Conservation (phyloP, 2,113 vertebrate genomes). For the Myrmophylax atrothorax region DNA sequence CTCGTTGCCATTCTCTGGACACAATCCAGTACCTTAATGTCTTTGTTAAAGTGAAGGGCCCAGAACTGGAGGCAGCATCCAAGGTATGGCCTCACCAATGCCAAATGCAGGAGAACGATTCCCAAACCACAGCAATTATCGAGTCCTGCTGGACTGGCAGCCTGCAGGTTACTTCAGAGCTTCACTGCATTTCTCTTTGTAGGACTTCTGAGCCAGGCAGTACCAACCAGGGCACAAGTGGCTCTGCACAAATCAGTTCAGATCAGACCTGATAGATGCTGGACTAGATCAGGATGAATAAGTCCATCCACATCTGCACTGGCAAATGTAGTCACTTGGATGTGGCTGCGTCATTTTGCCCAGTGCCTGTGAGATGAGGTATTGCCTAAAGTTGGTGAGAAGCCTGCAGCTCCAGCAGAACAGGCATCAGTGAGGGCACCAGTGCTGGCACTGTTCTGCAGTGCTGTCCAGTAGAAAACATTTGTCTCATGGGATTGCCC, state of each 20-base stretch:
- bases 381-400: neutral
- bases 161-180: neutral
- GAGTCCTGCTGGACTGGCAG: neutral
- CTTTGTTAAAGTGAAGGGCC: neutral
- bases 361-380: neutral
- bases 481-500: neutral
- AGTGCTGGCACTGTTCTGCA: neutral
- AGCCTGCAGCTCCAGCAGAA: neutral
- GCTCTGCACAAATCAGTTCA: neutral
- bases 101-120: neutral
- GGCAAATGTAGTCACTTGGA: neutral
- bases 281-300: neutral
- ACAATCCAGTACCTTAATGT: neutral
- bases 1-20: neutral
- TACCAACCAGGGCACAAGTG: neutral
- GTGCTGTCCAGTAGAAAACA: neutral
- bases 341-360: neutral
- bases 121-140: neutral
- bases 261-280: neutral
- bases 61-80: neutral
- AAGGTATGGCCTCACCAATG: neutral
- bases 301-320: neutral
- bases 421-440: neutral
- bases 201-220: neutral
- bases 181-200: neutral